phyloP scores from a whole-genome alignment of 2,797 vertebrate genomes.

The Diglossa cyanea region DNA sequence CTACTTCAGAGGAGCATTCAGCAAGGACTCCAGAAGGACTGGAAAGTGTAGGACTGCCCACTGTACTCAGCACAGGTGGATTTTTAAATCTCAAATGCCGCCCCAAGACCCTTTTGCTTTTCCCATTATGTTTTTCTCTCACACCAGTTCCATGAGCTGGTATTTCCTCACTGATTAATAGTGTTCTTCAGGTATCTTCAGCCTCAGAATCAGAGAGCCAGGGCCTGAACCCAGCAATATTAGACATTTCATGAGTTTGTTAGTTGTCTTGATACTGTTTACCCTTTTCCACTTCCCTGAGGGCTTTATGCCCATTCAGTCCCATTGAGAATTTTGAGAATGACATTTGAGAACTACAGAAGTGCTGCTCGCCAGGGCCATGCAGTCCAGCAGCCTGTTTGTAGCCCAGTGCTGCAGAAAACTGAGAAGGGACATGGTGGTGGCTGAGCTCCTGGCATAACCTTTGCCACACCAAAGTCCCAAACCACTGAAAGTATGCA shows the following conservation, averaged over 20 bases:
- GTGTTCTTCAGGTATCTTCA: neutral
- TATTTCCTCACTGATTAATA: neutral
- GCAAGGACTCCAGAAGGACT: neutral
- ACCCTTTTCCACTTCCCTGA: neutral
- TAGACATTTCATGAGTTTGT: neutral
- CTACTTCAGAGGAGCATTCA: neutral
- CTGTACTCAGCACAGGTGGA: neutral
- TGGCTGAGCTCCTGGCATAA: neutral
- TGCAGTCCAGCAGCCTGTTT: neutral
- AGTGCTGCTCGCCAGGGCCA: neutral
- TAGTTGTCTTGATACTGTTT: neutral
- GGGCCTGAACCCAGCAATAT: neutral
- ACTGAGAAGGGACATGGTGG: rapidly evolving
- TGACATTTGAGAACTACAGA: neutral
- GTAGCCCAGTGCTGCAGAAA: neutral
- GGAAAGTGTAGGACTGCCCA: neutral
- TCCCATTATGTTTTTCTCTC: neutral
- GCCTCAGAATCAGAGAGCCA: neutral
- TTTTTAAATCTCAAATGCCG: neutral
- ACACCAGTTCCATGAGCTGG: neutral
- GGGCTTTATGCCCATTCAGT: neutral
- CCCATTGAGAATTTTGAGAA: neutral
- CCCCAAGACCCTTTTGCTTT: neutral
- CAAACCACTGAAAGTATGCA: neutral
- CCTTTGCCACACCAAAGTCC: neutral